Evolutionary conservation across 2,888 invertebrate genomes (phyloP).

Genomic region (Aplocera efformata): DNA sequence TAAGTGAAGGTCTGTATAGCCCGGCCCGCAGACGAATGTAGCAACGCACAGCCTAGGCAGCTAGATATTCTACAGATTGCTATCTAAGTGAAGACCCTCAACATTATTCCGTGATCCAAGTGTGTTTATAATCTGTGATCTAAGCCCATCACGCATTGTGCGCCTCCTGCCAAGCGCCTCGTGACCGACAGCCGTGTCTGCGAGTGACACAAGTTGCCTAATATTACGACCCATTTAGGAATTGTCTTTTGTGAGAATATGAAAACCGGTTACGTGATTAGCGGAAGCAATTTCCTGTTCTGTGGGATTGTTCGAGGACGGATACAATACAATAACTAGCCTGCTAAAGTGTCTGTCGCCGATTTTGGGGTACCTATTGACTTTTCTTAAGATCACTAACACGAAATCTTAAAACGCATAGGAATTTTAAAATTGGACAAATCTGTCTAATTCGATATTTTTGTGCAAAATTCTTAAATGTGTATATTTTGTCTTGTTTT

Average conservation of each 20-base stretch:
- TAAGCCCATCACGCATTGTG: constrained; percentile 41
- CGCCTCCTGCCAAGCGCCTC: constrained; percentile 42
- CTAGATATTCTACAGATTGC: no score
- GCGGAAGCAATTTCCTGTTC: constrained; percentile 26
- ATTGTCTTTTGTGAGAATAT: constrained; percentile 30
- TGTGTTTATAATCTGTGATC: constrained; percentile 10
- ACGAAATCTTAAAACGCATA: no score
- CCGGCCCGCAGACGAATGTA: no score
- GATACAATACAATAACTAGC: neutral
- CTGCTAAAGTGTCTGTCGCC: no score
- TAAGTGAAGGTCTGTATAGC: no score
- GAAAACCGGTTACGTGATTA: constrained; percentile 28
- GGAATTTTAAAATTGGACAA: no score
- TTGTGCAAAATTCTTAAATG: no score
- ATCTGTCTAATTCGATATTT: no score
- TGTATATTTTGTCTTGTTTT: no score
- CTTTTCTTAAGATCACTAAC: no score
- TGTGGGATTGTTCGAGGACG: constrained; percentile 12
- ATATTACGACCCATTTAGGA: constrained; percentile 24
- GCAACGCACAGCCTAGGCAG: no score
- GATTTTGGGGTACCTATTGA: no score
- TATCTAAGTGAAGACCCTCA: neutral
- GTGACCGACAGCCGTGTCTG: constrained; percentile 36
- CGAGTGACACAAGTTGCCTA: constrained; percentile 31
- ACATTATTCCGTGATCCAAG: constrained; percentile 3